Percentiles rank a stretch among this genome's conserved stretches.
Conservation (phyloP, 2,888 invertebrate species). For the Tetranychus piercei region DNA sequence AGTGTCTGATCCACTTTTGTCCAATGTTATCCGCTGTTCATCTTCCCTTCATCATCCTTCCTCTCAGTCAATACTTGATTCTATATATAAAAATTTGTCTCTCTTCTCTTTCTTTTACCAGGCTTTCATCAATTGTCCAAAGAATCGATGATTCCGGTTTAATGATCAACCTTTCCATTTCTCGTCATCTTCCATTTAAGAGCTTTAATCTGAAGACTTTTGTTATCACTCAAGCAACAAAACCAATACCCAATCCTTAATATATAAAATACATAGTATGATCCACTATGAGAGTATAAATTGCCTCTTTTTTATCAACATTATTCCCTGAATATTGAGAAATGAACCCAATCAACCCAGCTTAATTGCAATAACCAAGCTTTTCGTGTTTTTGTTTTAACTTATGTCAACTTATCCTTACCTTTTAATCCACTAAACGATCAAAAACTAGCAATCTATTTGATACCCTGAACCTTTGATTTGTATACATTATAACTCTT, state of each 20-base stretch:
- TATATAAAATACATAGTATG: no score
- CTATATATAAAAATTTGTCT: neutral
- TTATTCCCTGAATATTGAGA: no score
- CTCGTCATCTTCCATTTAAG: neutral
- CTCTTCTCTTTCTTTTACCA: neutral
- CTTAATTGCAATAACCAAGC: no score
- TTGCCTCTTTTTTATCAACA: no score
- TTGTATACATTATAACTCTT: no score
- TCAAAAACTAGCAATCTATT: no score
- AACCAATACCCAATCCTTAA: neutral
- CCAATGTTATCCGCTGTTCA: neutral
- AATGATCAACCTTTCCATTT: slow-evolving; percentile 1
- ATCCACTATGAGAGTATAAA: no score
- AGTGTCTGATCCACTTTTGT: neutral
- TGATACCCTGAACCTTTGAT: no score
- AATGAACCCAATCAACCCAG: no score
- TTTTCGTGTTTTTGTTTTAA: no score
- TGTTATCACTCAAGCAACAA: neutral
- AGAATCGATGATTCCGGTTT: neutral
- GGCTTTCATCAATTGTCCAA: neutral
- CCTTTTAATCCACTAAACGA: no score
- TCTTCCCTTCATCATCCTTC: neutral
- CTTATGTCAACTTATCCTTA: no score
- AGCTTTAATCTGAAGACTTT: neutral
- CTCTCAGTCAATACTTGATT: neutral